Conservation (phyloP, 1,140 invertebrate species). For the Leguminivora glycinivorella region DNA sequence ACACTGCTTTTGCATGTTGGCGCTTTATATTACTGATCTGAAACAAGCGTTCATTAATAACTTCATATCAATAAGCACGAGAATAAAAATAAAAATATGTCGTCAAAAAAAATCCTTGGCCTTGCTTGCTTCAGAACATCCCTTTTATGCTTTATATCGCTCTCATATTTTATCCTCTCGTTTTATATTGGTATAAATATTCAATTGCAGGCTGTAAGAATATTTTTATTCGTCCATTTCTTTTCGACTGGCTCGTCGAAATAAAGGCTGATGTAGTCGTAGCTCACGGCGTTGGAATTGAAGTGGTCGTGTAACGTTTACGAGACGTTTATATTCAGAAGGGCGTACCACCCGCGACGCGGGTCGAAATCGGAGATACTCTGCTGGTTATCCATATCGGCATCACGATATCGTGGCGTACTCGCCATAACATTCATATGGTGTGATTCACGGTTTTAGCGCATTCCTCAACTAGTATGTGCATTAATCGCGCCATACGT, state of each 20-base stretch:
- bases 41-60: slow-evolving; percentile 23
- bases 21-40: background rate
- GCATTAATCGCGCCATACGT: too few relatives aligned
- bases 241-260: slow-evolving; percentile 1
- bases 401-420: slow-evolving; percentile 34
- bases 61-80: slow-evolving; percentile 6
- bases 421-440: background rate
- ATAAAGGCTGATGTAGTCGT: slow-evolving; percentile 29
- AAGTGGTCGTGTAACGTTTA: slow-evolving; percentile 47
- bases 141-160: background rate
- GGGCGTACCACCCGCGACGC: slow-evolving; percentile 58
- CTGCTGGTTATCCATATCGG: slow-evolving; percentile 43
- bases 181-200: slow-evolving; percentile 27
- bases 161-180: background rate
- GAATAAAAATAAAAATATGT: slow-evolving; percentile 6
- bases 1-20: background rate
- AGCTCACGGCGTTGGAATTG: slow-evolving; percentile 35
- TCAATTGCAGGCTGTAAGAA: slow-evolving; percentile 19
- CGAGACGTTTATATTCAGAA: slow-evolving; percentile 58
- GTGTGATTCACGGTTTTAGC: background rate
- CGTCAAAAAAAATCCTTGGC: background rate
- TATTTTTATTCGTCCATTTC: slow-evolving; percentile 25
- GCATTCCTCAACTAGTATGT: background rate
- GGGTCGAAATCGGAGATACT: slow-evolving; percentile 49
- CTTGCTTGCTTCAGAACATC: slow-evolving; percentile 1